Base-by-base conservation (phyloP, 2,888 invertebrate species). In the Orthosia cruda region DNA sequence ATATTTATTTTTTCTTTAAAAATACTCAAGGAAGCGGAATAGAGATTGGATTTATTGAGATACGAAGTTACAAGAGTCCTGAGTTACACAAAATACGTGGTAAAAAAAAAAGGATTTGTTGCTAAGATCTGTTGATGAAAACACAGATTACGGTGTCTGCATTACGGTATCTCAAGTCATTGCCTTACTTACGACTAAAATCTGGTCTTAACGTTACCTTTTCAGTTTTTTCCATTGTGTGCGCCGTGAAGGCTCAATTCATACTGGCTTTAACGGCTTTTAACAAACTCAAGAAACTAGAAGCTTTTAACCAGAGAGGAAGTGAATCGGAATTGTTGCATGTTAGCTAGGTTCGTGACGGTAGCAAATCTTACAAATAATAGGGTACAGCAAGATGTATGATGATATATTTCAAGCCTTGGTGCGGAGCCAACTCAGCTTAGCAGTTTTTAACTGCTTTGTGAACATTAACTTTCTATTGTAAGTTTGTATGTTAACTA, bases 141-240 rank as follows among this genome's bases (percentile, higher is more conserved):
- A 59, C 70, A 59, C 68, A 78, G 84, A 85, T 81, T 61, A 55
- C 72, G 64, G 40, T 79, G 81, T 87, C 84, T 87, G 70, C 85
- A 83, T 90, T 88, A 90, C 87, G 83, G 89, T 92, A 90, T 88
- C 91, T 91, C 92, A 91, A 93, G 93, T 92, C 93, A 94, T 93
- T 93, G 92, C 93, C 89, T 93, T 92, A 91, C 93, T 94, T 93
- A 92, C 91, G 91, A 90, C 93, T 93, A 88, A 92, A 94, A 93
- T 94, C 93, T 93, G 92, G 89, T 91, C 91, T 92, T 94, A 94
- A 94, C 94, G 93, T 92, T 93, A 90, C 93, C 93, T 93, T 93
- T 92, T 93, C 91, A 94, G 90, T 86, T n/a, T n/a, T n/a, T n/a
- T n/a, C 93, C 89, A 95, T 95, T 95, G 95, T 95, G 89, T 85